phyloP scores from a whole-genome alignment of 2,797 vertebrate species.

The Harpagifer antarcticus region DNA sequence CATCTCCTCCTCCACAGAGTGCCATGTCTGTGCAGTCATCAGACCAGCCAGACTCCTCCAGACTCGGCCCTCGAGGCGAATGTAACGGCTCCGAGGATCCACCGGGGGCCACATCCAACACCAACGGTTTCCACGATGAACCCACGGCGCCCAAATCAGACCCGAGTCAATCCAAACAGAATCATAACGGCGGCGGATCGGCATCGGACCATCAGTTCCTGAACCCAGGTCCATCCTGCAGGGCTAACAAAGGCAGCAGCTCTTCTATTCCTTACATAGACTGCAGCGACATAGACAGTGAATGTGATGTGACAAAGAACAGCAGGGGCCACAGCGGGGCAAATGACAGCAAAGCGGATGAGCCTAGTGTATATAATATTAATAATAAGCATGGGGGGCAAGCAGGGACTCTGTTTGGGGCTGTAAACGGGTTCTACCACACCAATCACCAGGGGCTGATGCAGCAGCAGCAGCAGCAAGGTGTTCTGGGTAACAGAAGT shows the following conservation, averaged over 20 bases:
- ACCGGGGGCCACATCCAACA: constrained; percentile 20
- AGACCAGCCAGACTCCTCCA: constrained; percentile 77
- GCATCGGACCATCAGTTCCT: constrained; percentile 78
- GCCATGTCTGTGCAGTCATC: constrained; percentile 55
- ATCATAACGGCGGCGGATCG: constrained; percentile 48
- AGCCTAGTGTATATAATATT: constrained; percentile 77
- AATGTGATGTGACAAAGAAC: constrained; percentile 90
- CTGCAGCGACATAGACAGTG: constrained; percentile 98
- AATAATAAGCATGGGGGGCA: constrained; percentile 39
- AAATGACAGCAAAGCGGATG: constrained; percentile 91
- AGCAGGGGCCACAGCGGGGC: constrained; percentile 87
- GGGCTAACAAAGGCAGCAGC: constrained; percentile 94
- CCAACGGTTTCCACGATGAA: constrained; percentile 79
- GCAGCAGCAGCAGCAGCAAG: constrained; percentile 65
- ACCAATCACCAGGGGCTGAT: constrained; percentile 78
- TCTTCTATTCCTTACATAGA: constrained; percentile 98
- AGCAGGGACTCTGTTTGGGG: constrained; percentile 65
- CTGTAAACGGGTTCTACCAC: constrained; percentile 85
- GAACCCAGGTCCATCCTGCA: constrained; percentile 97
- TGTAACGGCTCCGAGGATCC: constrained; percentile 47
- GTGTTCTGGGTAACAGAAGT: constrained; percentile 59
- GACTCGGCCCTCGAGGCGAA: constrained; percentile 71
- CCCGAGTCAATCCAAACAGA: constrained; percentile 45
- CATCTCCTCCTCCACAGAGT: constrained; percentile 45
- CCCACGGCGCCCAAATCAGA: constrained; percentile 48